These are phyloP conservation scores for Diploscapter pachys DNA, from an alignment of 1,140 invertebrate genomes.

Conservation along the genomic window DNA sequence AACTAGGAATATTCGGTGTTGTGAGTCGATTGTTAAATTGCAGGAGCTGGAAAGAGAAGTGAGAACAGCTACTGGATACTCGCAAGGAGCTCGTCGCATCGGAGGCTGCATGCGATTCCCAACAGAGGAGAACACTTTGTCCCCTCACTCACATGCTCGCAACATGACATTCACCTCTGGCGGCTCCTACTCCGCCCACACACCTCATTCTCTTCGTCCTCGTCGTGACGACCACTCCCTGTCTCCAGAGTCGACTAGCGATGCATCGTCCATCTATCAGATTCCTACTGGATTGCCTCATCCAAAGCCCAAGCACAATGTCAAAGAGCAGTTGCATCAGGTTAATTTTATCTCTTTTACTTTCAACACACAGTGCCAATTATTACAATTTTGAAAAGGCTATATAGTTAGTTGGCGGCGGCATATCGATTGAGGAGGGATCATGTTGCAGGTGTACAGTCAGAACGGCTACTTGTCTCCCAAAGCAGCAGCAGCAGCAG, in stretches of 20 bases:
- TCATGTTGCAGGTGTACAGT: too few species aligned
- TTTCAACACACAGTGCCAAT: too few species aligned
- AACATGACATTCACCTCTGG: too few species aligned
- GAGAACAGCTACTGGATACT: not conserved
- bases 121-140: conserved; percentile 36
- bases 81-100: not conserved
- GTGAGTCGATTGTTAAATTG: too few species aligned
- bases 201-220: not conserved
- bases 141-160: conserved; percentile 19
- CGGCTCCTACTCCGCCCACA: too few species aligned
- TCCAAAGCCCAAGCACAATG: conserved; percentile 47
- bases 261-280: conserved; percentile 34
- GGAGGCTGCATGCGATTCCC: conserved; percentile 44
- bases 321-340: conserved; percentile 45
- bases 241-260: conserved; percentile 36
- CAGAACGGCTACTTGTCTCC: too few species aligned
- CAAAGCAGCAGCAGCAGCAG: too few species aligned
- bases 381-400: too few species aligned
- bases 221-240: conserved; percentile 3
- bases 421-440: too few species aligned
- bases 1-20: too few species aligned
- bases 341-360: not conserved
- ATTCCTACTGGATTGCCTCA: conserved; percentile 43
- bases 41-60: conserved; percentile 2
- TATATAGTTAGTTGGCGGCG: too few species aligned